Base-by-base conservation (phyloP, 2,113 vertebrate species). In the Amphiprion percula region DNA sequence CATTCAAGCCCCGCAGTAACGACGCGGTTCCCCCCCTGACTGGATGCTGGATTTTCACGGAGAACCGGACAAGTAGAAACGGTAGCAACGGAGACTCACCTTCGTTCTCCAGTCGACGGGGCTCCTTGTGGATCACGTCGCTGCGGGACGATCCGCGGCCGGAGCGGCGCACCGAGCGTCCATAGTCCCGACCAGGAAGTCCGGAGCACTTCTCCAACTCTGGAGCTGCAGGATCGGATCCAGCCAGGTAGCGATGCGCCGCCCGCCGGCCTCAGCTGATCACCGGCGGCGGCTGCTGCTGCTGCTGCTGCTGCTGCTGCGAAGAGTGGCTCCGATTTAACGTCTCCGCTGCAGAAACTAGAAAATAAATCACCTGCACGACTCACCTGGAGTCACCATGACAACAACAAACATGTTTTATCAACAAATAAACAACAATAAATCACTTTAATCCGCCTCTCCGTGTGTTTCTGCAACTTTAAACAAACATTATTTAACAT, bases 161-260 rank as follows among this genome's bases (percentile, higher is more conserved):
- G 14, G 14, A 84, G 55, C 15, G 87, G 74, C 72, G 85, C 79
- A 44, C 58, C 62, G 61, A 65, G 28, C 16, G 79, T 85, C 87
- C 91, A 90, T 85, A 82, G 90, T 93, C 91, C 92, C 83, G 88
- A 93, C 83, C 93, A 94, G 94, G 94, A 95, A 94, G 93, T 94
- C 91, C 79, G 26, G 70, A 55, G 83, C 90, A 89, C 87, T 93
- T 92, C 82, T 88, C 74, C 85, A 90, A 93, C 82, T 93, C 89
- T 71, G 88, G 80, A 76, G 49, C 17, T 50, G 73, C 86, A 87
- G 91, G 85, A 88, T 88, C 26, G 26, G 26, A 26, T 74, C 70
- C 65, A 70, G 84, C 69, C 94, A 94, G 94, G 94, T 94, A 90
- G 90, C 84, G 66, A 85, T 88, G 94, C 94, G 91, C 92, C 93